These are phyloP conservation scores for Chaitophorus viminalis DNA, from an alignment of 2,888 invertebrate genomes.

Conservation along the genomic window DNA sequence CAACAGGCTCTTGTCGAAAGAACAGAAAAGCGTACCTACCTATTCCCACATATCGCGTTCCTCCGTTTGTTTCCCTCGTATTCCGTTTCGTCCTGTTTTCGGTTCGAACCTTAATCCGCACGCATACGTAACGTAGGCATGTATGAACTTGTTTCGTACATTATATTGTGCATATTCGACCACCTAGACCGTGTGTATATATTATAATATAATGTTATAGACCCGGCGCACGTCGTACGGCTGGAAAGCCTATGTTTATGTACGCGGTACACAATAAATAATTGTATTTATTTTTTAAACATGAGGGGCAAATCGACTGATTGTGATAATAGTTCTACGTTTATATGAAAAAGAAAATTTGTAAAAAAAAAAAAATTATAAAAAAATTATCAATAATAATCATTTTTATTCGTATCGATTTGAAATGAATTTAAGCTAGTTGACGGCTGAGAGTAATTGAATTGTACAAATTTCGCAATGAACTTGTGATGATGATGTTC, in stretches of 20 bases:
- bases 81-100: background rate
- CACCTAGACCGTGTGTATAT: background rate
- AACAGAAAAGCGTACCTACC: too few relatives aligned
- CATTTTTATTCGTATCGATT: constrained; percentile 39
- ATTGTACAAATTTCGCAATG: constrained; percentile 62
- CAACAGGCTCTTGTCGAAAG: too few relatives aligned
- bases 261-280: background rate
- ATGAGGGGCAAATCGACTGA: constrained; percentile 59
- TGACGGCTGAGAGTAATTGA: constrained; percentile 55
- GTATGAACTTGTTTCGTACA: too few relatives aligned
- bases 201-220: too few relatives aligned
- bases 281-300: constrained; percentile 39
- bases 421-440: constrained; percentile 60
- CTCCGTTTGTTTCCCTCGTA: too few relatives aligned
- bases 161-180: background rate
- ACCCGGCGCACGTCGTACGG: too few relatives aligned
- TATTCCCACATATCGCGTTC: too few relatives aligned
- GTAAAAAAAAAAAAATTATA: constrained; percentile 9
- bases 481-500: constrained; percentile 59
- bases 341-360: constrained; percentile 18
- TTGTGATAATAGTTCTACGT: constrained; percentile 61
- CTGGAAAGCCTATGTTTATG: too few relatives aligned
- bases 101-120: background rate
- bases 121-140: too few relatives aligned
- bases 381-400: background rate